These are phyloP conservation scores for Cricetomys ansorgei DNA, from an alignment of 2,113 vertebrate genomes.

Conservation along the genomic window DNA sequence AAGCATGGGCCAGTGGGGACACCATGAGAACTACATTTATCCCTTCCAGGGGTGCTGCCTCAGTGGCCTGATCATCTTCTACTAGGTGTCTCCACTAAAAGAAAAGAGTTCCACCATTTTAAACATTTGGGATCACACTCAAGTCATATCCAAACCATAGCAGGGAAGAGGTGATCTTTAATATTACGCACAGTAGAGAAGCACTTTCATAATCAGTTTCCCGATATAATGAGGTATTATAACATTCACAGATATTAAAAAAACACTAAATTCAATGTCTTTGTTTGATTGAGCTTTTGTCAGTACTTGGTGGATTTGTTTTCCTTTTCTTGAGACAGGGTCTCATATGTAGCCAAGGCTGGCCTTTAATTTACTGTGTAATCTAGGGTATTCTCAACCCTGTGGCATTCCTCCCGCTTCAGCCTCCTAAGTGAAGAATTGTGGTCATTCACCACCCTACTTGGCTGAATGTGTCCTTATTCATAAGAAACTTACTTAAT, in stretches of 20 bases:
- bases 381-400: neutral
- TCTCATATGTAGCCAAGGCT: neutral
- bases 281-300: neutral
- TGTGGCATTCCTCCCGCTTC: neutral
- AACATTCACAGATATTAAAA: neutral
- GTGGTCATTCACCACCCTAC: neutral
- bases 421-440: neutral
- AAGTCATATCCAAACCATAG: neutral
- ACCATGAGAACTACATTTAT: neutral
- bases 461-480: neutral
- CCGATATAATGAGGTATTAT: neutral
- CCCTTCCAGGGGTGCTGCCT: neutral
- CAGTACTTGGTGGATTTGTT: neutral
- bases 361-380: neutral
- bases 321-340: neutral
- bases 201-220: neutral
- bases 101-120: neutral
- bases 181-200: neutral
- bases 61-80: neutral
- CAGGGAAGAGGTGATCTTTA: neutral
- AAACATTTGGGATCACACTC: neutral
- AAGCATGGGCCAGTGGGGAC: too few species aligned
- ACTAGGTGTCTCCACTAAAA: neutral
- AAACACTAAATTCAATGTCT: neutral
- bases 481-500: slow-evolving; percentile 28